Evolutionary conservation across 2,888 invertebrate genomes (phyloP).

Genomic region (Dasysyrphus albostriatus): DNA sequence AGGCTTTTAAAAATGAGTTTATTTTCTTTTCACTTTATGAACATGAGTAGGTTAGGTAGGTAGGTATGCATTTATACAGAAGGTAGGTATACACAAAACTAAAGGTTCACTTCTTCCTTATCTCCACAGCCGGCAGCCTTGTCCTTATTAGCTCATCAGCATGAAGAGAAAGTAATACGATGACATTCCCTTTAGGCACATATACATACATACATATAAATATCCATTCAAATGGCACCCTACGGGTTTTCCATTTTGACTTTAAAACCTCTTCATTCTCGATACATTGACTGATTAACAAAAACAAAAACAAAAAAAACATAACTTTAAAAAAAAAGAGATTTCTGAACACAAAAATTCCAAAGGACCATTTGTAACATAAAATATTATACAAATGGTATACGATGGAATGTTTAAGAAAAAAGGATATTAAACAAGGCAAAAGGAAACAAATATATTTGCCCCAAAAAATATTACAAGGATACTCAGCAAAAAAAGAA

Average conservation of each 20-base stretch:
- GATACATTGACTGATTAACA: slow-evolving; percentile 65
- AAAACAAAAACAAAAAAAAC: slow-evolving; percentile 17
- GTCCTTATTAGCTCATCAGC: slow-evolving; percentile 56
- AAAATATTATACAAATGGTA: slow-evolving; percentile 55
- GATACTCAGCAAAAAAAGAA: slow-evolving; percentile 36
- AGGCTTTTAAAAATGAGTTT: slow-evolving; percentile 38
- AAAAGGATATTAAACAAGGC: neutral
- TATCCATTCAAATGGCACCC: slow-evolving; percentile 16
- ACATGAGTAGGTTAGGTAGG: no score
- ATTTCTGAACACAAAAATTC: slow-evolving; percentile 20
- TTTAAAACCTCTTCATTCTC: slow-evolving; percentile 53
- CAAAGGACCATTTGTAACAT: slow-evolving; percentile 54
- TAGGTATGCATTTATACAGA: neutral
- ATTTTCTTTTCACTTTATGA: slow-evolving; percentile 9
- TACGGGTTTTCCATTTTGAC: slow-evolving; percentile 28
- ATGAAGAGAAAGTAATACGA: slow-evolving; percentile 42
- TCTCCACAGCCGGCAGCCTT: slow-evolving; percentile 9
- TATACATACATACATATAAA: neutral
- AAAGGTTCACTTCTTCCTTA: slow-evolving; percentile 22
- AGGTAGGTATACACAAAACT: neutral
- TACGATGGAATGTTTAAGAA: neutral
- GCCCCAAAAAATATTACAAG: slow-evolving; percentile 58
- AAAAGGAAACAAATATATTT: neutral
- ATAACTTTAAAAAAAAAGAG: neutral
- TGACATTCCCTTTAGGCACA: slow-evolving; percentile 23